phyloP scores from a whole-genome alignment of 2,888 invertebrate species.

The Phorcus lineatus region DNA sequence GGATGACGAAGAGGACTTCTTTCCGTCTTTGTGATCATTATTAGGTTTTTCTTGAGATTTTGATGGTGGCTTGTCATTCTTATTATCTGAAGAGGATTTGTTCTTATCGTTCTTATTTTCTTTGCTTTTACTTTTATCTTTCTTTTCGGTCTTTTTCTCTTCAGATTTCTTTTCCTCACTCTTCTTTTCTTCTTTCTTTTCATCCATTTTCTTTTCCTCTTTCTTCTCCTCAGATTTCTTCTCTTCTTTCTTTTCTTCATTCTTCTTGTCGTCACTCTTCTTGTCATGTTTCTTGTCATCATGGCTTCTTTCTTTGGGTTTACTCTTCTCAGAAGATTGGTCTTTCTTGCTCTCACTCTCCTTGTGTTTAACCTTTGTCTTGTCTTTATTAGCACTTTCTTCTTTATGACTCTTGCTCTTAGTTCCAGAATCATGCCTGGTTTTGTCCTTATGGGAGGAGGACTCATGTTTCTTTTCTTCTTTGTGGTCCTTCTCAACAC shows the following conservation, averaged over 20 bases:
- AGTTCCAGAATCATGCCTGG: constrained; percentile 34
- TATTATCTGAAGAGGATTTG: constrained; percentile 34
- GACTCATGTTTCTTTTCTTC: constrained; percentile 40
- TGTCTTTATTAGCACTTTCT: constrained; percentile 28
- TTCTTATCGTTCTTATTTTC: constrained; percentile 30
- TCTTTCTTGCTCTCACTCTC: constrained; percentile 39
- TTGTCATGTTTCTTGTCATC: constrained; percentile 35
- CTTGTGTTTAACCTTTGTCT: constrained; percentile 35
- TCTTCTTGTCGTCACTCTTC: constrained; percentile 29
- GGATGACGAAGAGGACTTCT: constrained; percentile 12
- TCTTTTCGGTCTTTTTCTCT: constrained; percentile 41
- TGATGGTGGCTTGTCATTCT: constrained; percentile 45
- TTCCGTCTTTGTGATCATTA: constrained; percentile 29
- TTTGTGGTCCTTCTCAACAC: constrained; percentile 38
- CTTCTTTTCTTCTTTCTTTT: constrained; percentile 34
- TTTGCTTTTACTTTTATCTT: constrained; percentile 33
- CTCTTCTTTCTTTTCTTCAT: constrained; percentile 45
- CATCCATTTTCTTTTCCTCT: constrained; percentile 41
- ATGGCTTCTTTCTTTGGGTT: constrained; percentile 33
- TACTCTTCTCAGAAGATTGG: constrained; percentile 34
- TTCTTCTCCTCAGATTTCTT: constrained; percentile 41
- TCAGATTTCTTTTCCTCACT: constrained; percentile 41
- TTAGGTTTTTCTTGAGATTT: constrained; percentile 36
- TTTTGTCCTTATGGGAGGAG: constrained; percentile 36
- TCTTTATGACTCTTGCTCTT: constrained; percentile 39